Percentiles rank a stretch among this genome's conserved stretches.
Conservation (phyloP, 2,113 vertebrate genomes). For the Amblyornis subalaris region DNA sequence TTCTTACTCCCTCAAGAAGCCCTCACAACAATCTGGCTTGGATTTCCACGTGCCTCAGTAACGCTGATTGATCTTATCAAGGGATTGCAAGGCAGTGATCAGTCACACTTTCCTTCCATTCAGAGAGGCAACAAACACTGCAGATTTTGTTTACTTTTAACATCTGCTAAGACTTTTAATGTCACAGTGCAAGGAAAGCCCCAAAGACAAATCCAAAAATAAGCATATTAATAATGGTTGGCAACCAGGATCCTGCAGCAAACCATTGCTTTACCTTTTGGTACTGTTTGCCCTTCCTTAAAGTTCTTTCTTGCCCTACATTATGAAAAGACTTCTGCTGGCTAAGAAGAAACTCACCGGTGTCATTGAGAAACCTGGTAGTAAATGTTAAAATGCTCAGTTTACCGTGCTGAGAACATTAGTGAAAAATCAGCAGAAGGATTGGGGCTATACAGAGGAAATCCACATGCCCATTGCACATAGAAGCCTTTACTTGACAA, state of each 20-base stretch:
- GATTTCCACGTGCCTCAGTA: constrained; percentile 46
- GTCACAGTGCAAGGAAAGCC: constrained; percentile 38
- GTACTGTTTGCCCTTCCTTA: constrained; percentile 63
- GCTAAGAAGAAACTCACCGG: constrained; percentile 5
- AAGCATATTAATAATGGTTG: constrained; percentile 69
- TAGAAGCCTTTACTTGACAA: not conserved
- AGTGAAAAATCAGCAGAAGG: constrained; percentile 14
- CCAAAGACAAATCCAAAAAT: constrained; percentile 63
- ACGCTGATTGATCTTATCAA: constrained; percentile 52
- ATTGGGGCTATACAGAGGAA: not conserved
- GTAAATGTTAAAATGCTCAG: constrained; percentile 19
- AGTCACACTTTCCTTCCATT: constrained; percentile 71
- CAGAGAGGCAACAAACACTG: constrained; percentile 48
- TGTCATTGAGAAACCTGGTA: constrained; percentile 9
- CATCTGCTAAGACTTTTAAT: constrained; percentile 74
- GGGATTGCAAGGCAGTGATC: constrained; percentile 43
- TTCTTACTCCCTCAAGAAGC: constrained; percentile 10
- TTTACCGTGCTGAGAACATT: not conserved
- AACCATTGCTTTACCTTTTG: constrained; percentile 29
- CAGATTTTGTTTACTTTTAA: constrained; percentile 61
- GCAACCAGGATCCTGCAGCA: constrained; percentile 47
- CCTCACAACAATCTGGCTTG: not conserved
- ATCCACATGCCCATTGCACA: not conserved
- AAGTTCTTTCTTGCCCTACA: constrained; percentile 36
- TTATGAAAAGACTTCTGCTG: constrained; percentile 36